phyloP scores from a whole-genome alignment of 1,140 invertebrate species.

The Venturia canescens region DNA sequence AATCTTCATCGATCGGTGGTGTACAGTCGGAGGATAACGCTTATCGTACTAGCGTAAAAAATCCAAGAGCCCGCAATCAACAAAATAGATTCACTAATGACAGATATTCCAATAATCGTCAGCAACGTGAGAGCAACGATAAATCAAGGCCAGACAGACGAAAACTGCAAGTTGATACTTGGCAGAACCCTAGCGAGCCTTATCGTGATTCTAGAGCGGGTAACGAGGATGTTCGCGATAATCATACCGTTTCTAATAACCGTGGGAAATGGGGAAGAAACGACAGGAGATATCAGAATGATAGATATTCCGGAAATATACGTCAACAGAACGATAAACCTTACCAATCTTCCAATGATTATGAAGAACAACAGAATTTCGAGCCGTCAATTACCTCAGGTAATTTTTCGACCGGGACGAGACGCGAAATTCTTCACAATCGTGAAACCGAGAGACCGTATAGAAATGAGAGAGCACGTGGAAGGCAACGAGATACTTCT shows the following conservation, averaged over 20 bases:
- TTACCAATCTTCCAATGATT: constrained; percentile 12
- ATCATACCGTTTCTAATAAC: constrained; percentile 42
- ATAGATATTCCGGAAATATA: constrained; percentile 10
- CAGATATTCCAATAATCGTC: constrained; percentile 55
- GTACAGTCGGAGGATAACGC: constrained; percentile 38
- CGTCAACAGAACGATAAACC: constrained; percentile 20
- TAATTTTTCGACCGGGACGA: constrained; percentile 1
- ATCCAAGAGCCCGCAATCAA: constrained; percentile 37
- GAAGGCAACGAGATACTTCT: constrained; percentile 23
- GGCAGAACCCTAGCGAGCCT: constrained; percentile 44
- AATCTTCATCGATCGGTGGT: constrained; percentile 4
- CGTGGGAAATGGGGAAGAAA: constrained; percentile 39
- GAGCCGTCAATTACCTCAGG: not conserved
- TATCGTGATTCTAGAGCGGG: constrained; percentile 36
- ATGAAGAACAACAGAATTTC: constrained; percentile 30
- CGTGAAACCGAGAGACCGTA: not conserved
- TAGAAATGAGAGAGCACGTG: constrained; percentile 42
- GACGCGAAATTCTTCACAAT: constrained; percentile 33
- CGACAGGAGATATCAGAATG: constrained; percentile 19
- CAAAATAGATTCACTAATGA: constrained; percentile 61
- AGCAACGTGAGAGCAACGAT: constrained; percentile 47
- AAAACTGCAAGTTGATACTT: constrained; percentile 46
- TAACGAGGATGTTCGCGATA: constrained; percentile 20
- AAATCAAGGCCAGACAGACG: constrained; percentile 23
- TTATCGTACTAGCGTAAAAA: constrained; percentile 31